Conservation (phyloP, 2,113 vertebrate genomes). For the Lepidothrix coronata region DNA sequence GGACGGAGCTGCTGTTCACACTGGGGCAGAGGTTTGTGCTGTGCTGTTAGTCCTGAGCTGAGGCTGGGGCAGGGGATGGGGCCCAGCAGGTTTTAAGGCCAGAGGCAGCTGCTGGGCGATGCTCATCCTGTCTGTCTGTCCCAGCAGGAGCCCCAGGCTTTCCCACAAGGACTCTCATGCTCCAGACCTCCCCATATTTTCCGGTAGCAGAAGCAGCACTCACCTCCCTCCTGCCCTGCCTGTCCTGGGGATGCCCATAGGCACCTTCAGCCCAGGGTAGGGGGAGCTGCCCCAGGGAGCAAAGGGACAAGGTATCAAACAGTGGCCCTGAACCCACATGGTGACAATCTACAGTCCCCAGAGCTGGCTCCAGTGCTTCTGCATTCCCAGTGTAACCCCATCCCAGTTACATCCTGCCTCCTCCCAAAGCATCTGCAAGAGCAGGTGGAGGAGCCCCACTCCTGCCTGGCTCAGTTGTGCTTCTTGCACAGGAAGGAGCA, state of each 20-base stretch:
- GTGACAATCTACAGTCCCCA: neutral
- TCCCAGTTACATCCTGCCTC: neutral
- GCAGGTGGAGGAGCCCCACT: neutral
- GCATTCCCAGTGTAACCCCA: neutral
- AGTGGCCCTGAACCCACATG: neutral
- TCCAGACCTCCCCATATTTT: neutral
- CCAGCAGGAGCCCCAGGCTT: neutral
- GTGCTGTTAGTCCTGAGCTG: neutral
- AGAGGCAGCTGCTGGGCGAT: neutral
- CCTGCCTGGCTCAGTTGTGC: neutral
- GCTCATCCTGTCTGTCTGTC: neutral
- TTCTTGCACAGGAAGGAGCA: neutral
- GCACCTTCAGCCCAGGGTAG: neutral
- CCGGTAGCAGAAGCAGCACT: neutral
- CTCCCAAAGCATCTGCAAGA: neutral
- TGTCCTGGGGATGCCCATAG: fast-evolving
- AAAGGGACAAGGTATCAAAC: neutral
- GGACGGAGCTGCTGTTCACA: neutral
- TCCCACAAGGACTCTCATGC: fast-evolving
- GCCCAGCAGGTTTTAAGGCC: neutral
- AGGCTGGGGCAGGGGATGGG: neutral
- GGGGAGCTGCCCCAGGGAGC: neutral
- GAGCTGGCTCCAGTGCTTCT: neutral
- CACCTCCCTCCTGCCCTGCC: neutral
- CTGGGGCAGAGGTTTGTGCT: neutral